phyloP scores from a whole-genome alignment of 2,888 invertebrate species.

The Euspilapteryx auroguttella region DNA sequence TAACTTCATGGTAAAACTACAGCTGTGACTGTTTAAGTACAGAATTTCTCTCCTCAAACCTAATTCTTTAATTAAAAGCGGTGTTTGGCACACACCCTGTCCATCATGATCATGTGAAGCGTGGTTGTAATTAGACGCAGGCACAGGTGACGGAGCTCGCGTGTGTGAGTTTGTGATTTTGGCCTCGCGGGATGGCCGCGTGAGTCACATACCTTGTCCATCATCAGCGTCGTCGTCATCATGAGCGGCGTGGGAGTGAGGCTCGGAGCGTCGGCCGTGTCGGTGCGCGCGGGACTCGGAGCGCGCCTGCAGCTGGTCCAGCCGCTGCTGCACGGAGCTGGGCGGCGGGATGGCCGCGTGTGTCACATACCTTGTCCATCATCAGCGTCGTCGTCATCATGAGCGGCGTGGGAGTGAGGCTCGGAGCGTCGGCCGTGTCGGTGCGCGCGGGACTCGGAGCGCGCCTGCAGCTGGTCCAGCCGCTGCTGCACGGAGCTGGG shows the following conservation, averaged over 20 bases:
- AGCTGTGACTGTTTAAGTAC: too few relatives aligned
- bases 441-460: conserved; percentile 27
- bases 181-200: too few relatives aligned
- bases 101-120: too few relatives aligned
- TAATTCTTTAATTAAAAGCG: too few relatives aligned
- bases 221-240: conserved; percentile 26
- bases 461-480: conserved; percentile 47
- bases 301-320: conserved; percentile 49
- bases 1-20: too few relatives aligned
- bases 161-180: too few relatives aligned
- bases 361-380: conserved; percentile 5
- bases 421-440: conserved; percentile 17
- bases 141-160: too few relatives aligned
- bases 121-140: too few relatives aligned
- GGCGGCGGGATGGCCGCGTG: conserved; percentile 52
- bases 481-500: conserved; percentile 51
- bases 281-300: too few relatives aligned
- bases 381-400: conserved; percentile 26
- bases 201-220: conserved; percentile 4
- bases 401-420: conserved; percentile 8
- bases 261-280: too few relatives aligned
- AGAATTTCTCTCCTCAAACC: too few relatives aligned
- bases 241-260: conserved; percentile 9
- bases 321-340: conserved; percentile 48
- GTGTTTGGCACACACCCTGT: too few relatives aligned